A percentile compares a stretch with the other conserved stretches of the same genome.
phyloP scores from a whole-genome alignment of 92 coral and sea anemone genomes.

The Epizoanthus stellaris region DNA sequence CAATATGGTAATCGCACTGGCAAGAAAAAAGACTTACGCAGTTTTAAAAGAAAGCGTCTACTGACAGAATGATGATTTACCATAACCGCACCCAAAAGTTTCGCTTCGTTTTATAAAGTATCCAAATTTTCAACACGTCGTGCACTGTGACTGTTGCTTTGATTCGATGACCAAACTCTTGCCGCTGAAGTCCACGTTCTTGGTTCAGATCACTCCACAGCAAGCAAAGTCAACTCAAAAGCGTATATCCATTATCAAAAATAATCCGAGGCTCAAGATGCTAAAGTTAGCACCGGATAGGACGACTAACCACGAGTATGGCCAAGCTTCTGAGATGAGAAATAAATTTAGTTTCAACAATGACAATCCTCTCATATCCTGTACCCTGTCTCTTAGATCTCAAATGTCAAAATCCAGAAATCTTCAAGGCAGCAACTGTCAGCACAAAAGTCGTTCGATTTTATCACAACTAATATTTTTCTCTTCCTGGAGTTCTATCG shows the following conservation, averaged over 20 bases:
- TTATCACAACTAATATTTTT: not conserved
- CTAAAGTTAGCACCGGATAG: constrained; percentile 81
- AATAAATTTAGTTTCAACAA: constrained; percentile 79
- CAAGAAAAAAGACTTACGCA: constrained; percentile 65
- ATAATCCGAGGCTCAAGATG: constrained; percentile 70
- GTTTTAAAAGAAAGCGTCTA: constrained; percentile 56
- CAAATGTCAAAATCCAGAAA: constrained; percentile 20
- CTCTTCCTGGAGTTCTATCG: not conserved
- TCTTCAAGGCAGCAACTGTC: not conserved
- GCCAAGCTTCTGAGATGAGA: constrained; percentile 85
- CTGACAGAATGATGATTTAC: constrained; percentile 38
- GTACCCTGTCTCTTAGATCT: not conserved
- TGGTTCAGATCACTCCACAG: not conserved
- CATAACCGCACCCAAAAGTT: constrained; percentile 47
- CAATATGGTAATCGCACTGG: constrained; percentile 63
- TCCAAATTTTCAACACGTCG: not conserved
- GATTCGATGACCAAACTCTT: not conserved
- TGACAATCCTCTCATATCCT: constrained; percentile 57
- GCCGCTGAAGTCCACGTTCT: not conserved
- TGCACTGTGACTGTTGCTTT: constrained; percentile 26
- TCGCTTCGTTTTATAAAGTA: not conserved
- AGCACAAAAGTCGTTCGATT: not conserved
- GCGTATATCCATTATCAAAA: constrained; percentile 77
- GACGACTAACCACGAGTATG: constrained; percentile 74
- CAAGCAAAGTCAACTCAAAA: constrained; percentile 45